phyloP scores from a whole-genome alignment of 2,113 vertebrate genomes.

The Gnathonemus echidnorhynchus region DNA sequence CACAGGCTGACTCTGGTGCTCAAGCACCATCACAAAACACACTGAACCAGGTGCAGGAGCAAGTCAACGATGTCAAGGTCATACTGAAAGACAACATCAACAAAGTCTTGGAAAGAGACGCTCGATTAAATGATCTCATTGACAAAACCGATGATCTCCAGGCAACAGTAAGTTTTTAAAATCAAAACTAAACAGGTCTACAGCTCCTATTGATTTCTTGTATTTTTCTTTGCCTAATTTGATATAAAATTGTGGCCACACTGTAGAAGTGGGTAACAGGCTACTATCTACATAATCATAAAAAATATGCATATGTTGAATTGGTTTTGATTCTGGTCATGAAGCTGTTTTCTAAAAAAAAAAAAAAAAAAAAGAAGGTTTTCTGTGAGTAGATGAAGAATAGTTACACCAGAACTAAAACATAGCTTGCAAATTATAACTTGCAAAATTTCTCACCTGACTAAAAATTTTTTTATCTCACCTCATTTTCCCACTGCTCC shows the following conservation, averaged over 20 bases:
- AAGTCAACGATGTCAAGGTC: slow-evolving; percentile 73
- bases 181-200: not conserved
- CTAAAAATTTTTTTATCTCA: not conserved
- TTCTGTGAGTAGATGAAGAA: not conserved
- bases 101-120: slow-evolving; percentile 69
- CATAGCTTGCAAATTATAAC: not conserved
- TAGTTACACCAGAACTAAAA: not conserved
- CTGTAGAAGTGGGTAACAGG: not conserved
- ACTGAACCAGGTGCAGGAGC: slow-evolving; percentile 56
- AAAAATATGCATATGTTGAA: not conserved
- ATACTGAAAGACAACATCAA: slow-evolving; percentile 73
- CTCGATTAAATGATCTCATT: slow-evolving; percentile 58
- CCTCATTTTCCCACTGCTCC: not conserved
- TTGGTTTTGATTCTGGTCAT: not conserved
- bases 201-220: not conserved
- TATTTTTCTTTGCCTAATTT: not conserved
- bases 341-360: not conserved
- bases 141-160: slow-evolving; percentile 60
- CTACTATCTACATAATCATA: not conserved
- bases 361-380: not conserved
- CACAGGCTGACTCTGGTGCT: slow-evolving; percentile 46
- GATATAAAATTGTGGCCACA: not conserved
- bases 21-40: slow-evolving; percentile 40
- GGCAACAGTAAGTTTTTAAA: slow-evolving; percentile 57
- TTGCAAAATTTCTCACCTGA: not conserved